phyloP scores from a whole-genome alignment of 2,888 invertebrate species.

The Ephialtes manifestator region DNA sequence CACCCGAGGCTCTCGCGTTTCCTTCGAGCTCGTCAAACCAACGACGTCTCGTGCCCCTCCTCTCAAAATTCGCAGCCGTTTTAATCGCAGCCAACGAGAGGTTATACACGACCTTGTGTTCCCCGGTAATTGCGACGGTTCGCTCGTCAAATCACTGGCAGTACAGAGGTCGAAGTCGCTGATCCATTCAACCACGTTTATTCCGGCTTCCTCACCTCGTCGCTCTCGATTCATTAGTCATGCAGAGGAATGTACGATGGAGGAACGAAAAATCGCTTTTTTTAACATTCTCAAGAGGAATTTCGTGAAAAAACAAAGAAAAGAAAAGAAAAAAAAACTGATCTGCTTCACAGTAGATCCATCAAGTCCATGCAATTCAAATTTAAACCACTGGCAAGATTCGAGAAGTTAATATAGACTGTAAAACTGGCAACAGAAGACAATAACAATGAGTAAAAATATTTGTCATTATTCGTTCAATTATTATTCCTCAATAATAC shows the following conservation, averaged over 20 bases:
- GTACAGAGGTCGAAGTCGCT: slow-evolving; percentile 16
- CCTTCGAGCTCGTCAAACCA: slow-evolving; percentile 31
- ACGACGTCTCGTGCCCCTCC: background rate
- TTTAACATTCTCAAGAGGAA: background rate
- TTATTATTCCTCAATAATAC: too few relatives aligned
- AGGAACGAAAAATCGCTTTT: background rate
- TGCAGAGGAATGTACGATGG: slow-evolving; percentile 6
- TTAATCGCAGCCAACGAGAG: slow-evolving; percentile 40
- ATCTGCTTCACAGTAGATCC: too few relatives aligned
- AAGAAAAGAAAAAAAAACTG: too few relatives aligned
- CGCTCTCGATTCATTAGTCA: slow-evolving; percentile 19
- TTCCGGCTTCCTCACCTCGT: background rate
- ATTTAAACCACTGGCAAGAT: too few relatives aligned
- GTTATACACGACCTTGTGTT: slow-evolving; percentile 13
- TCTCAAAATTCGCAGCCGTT: slow-evolving; percentile 7
- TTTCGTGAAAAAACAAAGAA: too few relatives aligned
- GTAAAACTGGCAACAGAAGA: too few relatives aligned
- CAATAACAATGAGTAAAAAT: too few relatives aligned
- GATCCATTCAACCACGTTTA: slow-evolving; percentile 15
- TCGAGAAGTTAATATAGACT: too few relatives aligned
- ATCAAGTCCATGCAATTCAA: too few relatives aligned
- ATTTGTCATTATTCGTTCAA: too few relatives aligned
- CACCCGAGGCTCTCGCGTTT: slow-evolving; percentile 27
- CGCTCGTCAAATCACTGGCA: slow-evolving; percentile 37
- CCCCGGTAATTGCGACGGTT: slow-evolving; percentile 23